Conservation (phyloP, 2,888 invertebrate genomes). For the Beris morrisii region DNA sequence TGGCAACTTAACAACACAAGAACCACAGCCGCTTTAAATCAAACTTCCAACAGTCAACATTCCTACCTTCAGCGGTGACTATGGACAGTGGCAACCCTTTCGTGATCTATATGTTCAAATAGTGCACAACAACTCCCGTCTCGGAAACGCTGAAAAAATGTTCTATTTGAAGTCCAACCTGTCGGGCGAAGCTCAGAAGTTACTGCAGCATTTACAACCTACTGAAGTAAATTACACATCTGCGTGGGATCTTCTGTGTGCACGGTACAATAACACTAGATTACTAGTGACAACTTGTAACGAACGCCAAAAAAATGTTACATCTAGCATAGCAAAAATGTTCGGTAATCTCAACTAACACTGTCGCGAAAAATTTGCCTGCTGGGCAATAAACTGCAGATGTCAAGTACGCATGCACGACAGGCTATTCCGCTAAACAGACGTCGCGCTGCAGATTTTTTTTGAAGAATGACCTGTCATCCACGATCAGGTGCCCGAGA, state of each 20-base stretch:
- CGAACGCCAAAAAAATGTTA: no score
- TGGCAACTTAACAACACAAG: no score
- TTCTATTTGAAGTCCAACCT: background rate
- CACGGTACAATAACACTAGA: background rate
- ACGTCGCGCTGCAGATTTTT: no score
- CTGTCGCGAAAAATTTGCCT: no score
- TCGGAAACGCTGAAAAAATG: background rate
- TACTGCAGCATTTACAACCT: background rate
- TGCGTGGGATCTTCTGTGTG: background rate
- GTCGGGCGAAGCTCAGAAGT: background rate
- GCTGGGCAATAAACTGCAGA: no score
- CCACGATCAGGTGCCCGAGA: no score
- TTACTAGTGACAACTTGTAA: background rate
- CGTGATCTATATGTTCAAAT: background rate
- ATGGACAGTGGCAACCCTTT: background rate
- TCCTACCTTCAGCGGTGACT: slow-evolving; percentile 11
- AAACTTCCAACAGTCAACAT: background rate
- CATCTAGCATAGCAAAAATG: no score
- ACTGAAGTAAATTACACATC: background rate
- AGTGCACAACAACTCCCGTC: background rate
- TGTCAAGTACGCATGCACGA: no score
- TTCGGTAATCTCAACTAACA: no score
- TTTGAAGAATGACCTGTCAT: no score
- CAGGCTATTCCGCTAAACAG: no score
- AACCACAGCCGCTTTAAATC: slow-evolving; percentile 26